Base-by-base conservation (phyloP, 2,113 vertebrate genomes). In the Recurvirostra avosetta region DNA sequence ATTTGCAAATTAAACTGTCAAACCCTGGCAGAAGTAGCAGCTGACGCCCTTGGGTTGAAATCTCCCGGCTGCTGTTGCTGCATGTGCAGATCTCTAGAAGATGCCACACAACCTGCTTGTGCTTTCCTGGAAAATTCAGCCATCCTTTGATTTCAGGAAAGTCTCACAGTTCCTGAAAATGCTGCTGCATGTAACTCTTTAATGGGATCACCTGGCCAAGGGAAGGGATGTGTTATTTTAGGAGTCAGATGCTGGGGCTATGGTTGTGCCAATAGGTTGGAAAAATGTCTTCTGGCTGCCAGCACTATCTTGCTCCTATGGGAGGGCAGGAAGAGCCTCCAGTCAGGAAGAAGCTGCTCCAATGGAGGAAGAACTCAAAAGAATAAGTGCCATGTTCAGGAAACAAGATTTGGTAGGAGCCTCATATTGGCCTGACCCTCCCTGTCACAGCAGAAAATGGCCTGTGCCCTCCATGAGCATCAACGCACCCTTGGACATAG, bases 1-100 rank as follows among this genome's bases (percentile, higher is more conserved):
- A 96, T 96, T 97, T 95, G 91, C 86, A 96, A 96, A 97, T 97
- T 97, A 97, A 97, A 92, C 92, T 94, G 92, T 97, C 92, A 95
- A 65, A 68, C 11, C 23, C 76, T 96, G 96, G 92, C 94, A 92
- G 66, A 34, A 85, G 40, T 32, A 73, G 58, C 0, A 0, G 26
- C 90, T 95, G 71, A 94, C 2, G 0, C 74, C 78, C 80, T 91
- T 67, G 62, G 70, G 79, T 94, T 94, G 88, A 94, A 94, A 91
- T 89, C 77, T 89, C 63, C 86, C 3, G 0, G 70, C 91, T 95
- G 96, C 73, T 87, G 58, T 75, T 85, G 76, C 76, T 81, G 32
- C 22, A 36, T 92, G 56, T 7, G 10, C n/a, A 50, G 52, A 79
- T 20, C 68, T 84, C 79, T 45, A 75, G 79, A 85, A 72, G 53